Percentiles rank a stretch among this genome's conserved stretches.
These are phyloP conservation scores for Edolisoma coerulescens DNA, from an alignment of 2,113 vertebrate species.

Conservation along the genomic window DNA sequence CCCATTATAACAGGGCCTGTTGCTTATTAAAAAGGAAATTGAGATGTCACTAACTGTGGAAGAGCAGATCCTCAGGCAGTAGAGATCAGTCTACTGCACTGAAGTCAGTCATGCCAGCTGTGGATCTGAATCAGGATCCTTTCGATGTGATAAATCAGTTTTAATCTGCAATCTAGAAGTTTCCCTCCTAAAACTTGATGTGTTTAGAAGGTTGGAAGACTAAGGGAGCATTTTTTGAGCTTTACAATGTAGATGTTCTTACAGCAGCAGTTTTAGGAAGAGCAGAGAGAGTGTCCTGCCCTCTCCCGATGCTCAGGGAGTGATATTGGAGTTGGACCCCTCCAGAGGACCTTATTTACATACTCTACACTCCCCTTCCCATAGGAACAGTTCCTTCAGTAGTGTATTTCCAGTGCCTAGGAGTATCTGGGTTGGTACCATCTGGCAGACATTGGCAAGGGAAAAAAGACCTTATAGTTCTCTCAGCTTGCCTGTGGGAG, in stretches of 20 bases:
- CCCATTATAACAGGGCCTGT: slow-evolving; percentile 6
- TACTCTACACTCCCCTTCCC: not conserved
- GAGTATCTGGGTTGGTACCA: not conserved
- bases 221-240: not conserved
- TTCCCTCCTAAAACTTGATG: not conserved
- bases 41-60: slow-evolving; percentile 34
- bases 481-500: not conserved
- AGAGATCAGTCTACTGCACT: not conserved
- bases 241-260: not conserved
- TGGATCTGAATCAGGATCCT: not conserved
- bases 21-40: slow-evolving; percentile 53
- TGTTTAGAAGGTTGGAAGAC: not conserved
- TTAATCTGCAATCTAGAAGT: not conserved
- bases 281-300: not conserved
- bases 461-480: not conserved
- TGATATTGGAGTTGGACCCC: not conserved
- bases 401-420: not conserved
- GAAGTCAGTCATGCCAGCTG: not conserved
- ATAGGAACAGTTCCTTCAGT: not conserved
- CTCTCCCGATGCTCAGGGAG: not conserved
- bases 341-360: not conserved
- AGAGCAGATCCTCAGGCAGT: slow-evolving; percentile 1
- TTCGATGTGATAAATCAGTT: not conserved
- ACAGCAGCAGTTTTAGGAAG: not conserved
- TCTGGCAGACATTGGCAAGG: not conserved